Evolutionary conservation across 2,888 invertebrate species (phyloP).

Genomic region (Stegana nigrithorax): DNA sequence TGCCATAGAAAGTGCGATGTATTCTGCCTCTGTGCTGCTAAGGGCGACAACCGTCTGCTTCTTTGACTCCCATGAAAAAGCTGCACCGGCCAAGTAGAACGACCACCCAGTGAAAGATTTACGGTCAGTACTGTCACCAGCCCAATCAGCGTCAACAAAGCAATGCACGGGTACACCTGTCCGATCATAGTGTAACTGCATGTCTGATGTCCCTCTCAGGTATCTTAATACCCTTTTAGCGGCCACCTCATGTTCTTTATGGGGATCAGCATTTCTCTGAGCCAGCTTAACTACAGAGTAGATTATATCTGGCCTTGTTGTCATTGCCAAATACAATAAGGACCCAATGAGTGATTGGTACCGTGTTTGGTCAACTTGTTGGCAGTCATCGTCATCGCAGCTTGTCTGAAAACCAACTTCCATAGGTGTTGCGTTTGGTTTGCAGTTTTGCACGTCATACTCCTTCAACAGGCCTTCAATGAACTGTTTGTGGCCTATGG

Average conservation of each 20-base stretch:
- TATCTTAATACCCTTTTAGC: constrained; percentile 26
- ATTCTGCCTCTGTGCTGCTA: constrained; percentile 20
- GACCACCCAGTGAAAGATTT: background rate
- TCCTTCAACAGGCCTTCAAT: constrained; percentile 14
- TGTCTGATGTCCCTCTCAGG: constrained; percentile 16
- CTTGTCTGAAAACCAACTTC: background rate
- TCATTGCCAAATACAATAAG: constrained; percentile 33
- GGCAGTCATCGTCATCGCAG: background rate
- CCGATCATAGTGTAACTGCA: constrained; percentile 12
- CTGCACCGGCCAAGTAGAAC: background rate
- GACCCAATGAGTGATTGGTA: constrained; percentile 34
- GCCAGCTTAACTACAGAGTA: constrained; percentile 27
- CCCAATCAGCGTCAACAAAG: constrained; percentile 36
- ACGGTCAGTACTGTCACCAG: constrained; percentile 5
- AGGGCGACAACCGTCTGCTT: constrained; percentile 1
- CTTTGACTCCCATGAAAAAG: background rate
- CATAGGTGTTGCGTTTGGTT: background rate
- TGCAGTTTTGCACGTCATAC: background rate
- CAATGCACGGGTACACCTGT: background rate
- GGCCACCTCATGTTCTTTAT: constrained; percentile 22
- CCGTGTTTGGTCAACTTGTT: background rate
- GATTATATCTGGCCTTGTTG: constrained; percentile 32
- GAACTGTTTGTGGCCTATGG: constrained; percentile 28
- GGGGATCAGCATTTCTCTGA: constrained; percentile 25
- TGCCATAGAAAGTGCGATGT: constrained; percentile 23